Conservation (phyloP, 2,797 vertebrate species). For the Gymnopithys bicolor region DNA sequence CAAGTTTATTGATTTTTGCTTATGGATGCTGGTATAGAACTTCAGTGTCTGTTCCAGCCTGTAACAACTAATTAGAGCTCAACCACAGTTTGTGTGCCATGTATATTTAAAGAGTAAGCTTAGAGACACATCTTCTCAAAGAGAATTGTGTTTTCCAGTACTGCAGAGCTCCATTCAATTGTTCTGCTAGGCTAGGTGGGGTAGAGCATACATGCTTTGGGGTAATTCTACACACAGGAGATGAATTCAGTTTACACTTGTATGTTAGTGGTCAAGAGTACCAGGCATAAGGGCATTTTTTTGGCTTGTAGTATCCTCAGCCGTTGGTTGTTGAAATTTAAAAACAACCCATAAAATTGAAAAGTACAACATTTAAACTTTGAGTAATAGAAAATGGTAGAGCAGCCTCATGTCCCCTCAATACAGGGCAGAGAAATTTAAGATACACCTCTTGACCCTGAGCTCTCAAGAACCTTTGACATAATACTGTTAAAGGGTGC, state of each 20-base stretch:
- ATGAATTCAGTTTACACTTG: not conserved
- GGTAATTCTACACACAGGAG: not conserved
- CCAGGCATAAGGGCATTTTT: not conserved
- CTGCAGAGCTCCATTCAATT: not conserved
- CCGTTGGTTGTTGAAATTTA: not conserved
- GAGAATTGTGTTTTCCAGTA: not conserved
- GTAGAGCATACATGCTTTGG: not conserved
- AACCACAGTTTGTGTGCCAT: not conserved
- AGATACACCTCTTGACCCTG: rapidly evolving
- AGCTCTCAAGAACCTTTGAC: not conserved
- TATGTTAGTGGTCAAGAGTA: not conserved
- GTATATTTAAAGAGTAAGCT: not conserved
- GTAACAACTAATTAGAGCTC: not conserved
- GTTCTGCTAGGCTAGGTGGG: not conserved
- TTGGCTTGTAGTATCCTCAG: not conserved
- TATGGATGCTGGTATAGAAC: not conserved
- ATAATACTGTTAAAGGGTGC: not conserved
- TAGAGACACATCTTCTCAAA: not conserved
- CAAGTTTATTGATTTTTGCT: not conserved
- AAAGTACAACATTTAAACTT: not conserved
- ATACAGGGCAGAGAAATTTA: not conserved
- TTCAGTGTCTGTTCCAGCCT: not conserved
- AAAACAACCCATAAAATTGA: not conserved
- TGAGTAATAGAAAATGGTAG: not conserved
- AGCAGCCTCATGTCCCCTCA: rapidly evolving